Percentiles rank a stretch among this genome's conserved stretches.
Evolutionary conservation across 2,113 vertebrate genomes (phyloP).

Genomic region (Rhynchomys soricoides): DNA sequence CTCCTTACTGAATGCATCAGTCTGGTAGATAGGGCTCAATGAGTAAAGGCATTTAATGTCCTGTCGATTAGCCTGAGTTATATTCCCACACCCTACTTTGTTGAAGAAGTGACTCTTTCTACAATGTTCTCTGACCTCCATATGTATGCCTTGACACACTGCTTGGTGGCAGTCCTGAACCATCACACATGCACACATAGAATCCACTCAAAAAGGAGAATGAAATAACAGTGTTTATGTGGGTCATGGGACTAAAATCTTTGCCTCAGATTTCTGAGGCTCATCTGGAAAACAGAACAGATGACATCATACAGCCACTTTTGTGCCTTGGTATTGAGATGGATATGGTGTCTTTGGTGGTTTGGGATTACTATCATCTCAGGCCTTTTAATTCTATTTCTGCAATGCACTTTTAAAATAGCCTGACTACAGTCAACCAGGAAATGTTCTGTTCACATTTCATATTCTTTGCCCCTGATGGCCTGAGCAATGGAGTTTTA

Average conservation of each 20-base stretch:
- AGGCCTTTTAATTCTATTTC: neutral
- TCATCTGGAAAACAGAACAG: accelerated
- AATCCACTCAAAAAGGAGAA: neutral
- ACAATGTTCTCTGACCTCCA: neutral
- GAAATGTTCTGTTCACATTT: neutral
- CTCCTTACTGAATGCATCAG: neutral
- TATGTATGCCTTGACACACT: neutral
- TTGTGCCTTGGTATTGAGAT: neutral
- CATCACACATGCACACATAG: neutral
- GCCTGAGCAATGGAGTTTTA: neutral
- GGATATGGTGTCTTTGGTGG: accelerated
- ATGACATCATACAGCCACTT: accelerated
- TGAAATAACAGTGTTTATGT: neutral
- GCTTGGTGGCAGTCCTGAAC: neutral
- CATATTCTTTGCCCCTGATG: neutral
- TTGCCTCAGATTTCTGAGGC: neutral
- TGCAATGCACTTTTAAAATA: neutral
- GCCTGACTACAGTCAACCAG: neutral
- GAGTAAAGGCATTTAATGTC: neutral
- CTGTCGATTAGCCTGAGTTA: neutral
- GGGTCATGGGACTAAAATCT: neutral
- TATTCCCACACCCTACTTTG: too few species aligned
- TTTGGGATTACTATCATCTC: neutral
- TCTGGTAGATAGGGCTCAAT: neutral
- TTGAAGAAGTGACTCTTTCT: neutral